Base-by-base conservation (phyloP, 2,113 vertebrate genomes). In the Erinaceus europaeus region DNA sequence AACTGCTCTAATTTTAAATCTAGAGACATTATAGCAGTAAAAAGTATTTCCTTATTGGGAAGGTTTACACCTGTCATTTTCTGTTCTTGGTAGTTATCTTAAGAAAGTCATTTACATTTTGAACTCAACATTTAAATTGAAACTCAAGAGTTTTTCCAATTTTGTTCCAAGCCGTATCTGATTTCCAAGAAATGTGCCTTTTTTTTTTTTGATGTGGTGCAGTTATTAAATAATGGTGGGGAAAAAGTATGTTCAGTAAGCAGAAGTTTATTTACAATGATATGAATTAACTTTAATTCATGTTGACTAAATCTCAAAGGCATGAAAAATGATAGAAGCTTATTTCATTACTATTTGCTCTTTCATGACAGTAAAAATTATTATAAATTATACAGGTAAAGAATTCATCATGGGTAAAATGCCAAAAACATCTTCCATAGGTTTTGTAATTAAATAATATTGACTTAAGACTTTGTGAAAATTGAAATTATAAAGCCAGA, bases 1-100 rank as follows among this genome's bases (percentile, higher is more conserved):
- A 91, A 95, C 92, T 89, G 92, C 92, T 91, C 96, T 97, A 96
- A 97, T 97, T 97, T 97, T 97, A 94, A 93, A 95, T 93, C 94
- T 93, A 48, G 32, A 91, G 36, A 80, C 62, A 76, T 91, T 82
- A 88, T 83, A 91, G 82, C 95, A 94, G 72, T 77, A 88, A 95
- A 96, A 96, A 75, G 82, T 91, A 25, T 94, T 94, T 94, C 94
- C 95, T 97, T 97, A 96, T 96, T 97, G 96, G 95, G 95, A 94
- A 92, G 89, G 55, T 88, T 91, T 81, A 94, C 89, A 86, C 78
- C 88, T 89, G 42, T 88, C 94, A 82, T 91, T 94, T 90, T 80
- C 62, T 78, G 57, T 12, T 86, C 68, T 83, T 82, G 90, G 69
- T 90, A 92, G 34, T 93, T 90, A 80, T 72, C 36, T 53, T 15